Conservation (phyloP, 1,140 invertebrate species). For the Nomia melanderi region DNA sequence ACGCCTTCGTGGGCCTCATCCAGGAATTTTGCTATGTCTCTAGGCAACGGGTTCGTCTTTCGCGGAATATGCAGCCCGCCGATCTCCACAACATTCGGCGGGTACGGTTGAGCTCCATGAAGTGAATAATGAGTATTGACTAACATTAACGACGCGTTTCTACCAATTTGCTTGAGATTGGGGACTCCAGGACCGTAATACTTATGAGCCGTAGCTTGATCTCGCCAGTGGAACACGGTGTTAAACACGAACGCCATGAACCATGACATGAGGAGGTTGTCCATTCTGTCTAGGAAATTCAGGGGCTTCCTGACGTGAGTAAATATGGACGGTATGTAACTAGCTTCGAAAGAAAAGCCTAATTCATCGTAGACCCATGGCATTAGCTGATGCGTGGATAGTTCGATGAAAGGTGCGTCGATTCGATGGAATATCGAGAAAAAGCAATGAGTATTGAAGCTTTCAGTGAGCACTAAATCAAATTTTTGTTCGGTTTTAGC, state of each 20-base stretch:
- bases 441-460: constrained; percentile 85
- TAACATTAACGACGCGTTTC: constrained; percentile 75
- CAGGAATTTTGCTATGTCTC: constrained; percentile 74
- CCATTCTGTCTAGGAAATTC: constrained; percentile 81
- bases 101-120: constrained; percentile 78
- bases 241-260: neutral
- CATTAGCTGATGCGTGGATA: constrained; percentile 83
- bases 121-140: constrained; percentile 82
- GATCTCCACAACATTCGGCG: constrained; percentile 84
- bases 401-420: constrained; percentile 82
- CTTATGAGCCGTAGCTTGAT: constrained; percentile 74
- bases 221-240: constrained; percentile 21
- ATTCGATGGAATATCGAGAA: constrained; percentile 81
- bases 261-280: constrained; percentile 76
- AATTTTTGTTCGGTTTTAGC: constrained; percentile 81
- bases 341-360: constrained; percentile 83
- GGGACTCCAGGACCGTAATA: constrained; percentile 75
- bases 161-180: constrained; percentile 74
- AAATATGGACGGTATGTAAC: constrained; percentile 83
- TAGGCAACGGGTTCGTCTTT: constrained; percentile 70
- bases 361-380: constrained; percentile 83
- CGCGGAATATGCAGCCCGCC: constrained; percentile 82
- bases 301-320: constrained; percentile 79
- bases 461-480: constrained; percentile 85
- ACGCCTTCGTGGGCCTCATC: constrained; percentile 81